These are phyloP conservation scores for Harpagifer antarcticus DNA, from an alignment of 2,797 vertebrate genomes.

Conservation along the genomic window DNA sequence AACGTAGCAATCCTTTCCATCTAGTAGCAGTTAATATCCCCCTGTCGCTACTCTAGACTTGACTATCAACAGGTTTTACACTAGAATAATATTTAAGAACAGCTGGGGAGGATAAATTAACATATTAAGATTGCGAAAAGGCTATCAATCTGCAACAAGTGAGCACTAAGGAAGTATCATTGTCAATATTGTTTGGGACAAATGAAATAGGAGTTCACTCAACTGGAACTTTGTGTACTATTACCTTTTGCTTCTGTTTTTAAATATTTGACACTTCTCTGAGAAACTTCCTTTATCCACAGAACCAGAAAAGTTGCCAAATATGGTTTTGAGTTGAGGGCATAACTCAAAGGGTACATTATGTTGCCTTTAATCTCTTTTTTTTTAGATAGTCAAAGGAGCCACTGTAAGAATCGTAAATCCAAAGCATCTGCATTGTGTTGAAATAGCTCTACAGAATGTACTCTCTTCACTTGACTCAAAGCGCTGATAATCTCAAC, in stretches of 20 bases:
- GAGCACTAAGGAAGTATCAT: slow-evolving; percentile 1
- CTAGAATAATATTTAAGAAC: slow-evolving; percentile 61
- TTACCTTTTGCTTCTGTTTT: neutral
- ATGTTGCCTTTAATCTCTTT: slow-evolving; percentile 1
- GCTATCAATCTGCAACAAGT: slow-evolving; percentile 20
- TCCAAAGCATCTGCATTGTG: slow-evolving; percentile 41
- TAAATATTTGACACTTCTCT: neutral
- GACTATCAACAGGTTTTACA: slow-evolving; percentile 64
- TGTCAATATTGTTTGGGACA: slow-evolving; percentile 7
- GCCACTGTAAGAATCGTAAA: slow-evolving; percentile 29
- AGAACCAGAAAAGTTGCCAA: neutral
- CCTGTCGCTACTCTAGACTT: slow-evolving; percentile 43
- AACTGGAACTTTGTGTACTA: neutral
- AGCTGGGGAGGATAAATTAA: slow-evolving; percentile 69
- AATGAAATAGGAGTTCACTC: neutral
- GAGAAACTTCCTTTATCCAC: neutral
- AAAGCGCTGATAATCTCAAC: slow-evolving; percentile 22
- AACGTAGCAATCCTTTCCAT: slow-evolving; percentile 67
- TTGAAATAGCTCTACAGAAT: slow-evolving; percentile 29
- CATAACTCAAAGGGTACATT: slow-evolving; percentile 6
- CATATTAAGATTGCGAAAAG: slow-evolving; percentile 56
- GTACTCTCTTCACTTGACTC: neutral
- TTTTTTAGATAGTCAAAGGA: slow-evolving; percentile 1
- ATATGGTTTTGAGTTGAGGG: slow-evolving; percentile 7
- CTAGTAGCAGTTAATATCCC: slow-evolving; percentile 66